Evolutionary conservation across 2,797 vertebrate genomes (phyloP).

Genomic region (Glyptemys insculpta): DNA sequence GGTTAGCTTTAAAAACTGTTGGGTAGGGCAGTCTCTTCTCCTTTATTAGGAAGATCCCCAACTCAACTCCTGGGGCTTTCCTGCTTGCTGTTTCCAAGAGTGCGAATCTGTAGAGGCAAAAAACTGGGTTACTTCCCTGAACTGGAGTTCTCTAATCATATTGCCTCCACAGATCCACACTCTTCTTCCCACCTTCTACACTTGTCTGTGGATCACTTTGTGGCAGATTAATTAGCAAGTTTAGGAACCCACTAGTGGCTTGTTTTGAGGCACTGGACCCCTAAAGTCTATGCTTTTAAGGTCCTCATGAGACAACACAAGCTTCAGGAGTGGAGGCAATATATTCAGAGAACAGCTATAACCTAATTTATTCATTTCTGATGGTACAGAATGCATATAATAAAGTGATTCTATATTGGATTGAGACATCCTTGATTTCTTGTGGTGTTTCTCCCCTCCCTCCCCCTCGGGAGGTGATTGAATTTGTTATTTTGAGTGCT

Average conservation of each 20-base stretch:
- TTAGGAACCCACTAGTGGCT: background rate
- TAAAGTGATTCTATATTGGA: background rate
- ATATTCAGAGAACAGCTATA: background rate
- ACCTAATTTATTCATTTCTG: conserved; percentile 17
- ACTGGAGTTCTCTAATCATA: background rate
- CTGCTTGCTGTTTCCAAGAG: background rate
- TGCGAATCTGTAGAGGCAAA: background rate
- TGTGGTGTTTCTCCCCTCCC: background rate
- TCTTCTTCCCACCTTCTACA: background rate
- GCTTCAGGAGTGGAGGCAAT: background rate
- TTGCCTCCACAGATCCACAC: background rate
- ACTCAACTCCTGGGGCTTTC: background rate
- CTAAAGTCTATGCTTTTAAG: background rate
- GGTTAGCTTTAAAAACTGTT: background rate
- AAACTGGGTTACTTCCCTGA: too few species aligned
- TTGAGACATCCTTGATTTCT: background rate
- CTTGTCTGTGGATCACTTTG: background rate
- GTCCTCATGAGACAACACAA: background rate
- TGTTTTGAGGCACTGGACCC: background rate
- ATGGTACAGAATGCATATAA: background rate
- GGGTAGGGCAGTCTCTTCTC: background rate
- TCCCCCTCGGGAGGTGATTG: background rate
- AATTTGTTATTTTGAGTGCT: background rate
- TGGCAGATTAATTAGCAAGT: background rate
- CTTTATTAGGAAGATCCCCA: background rate